Evolutionary conservation across 2,113 vertebrate species (phyloP), one percentile per base, ranked within the genome.

Genomic region (Suricata suricatta): DNA sequence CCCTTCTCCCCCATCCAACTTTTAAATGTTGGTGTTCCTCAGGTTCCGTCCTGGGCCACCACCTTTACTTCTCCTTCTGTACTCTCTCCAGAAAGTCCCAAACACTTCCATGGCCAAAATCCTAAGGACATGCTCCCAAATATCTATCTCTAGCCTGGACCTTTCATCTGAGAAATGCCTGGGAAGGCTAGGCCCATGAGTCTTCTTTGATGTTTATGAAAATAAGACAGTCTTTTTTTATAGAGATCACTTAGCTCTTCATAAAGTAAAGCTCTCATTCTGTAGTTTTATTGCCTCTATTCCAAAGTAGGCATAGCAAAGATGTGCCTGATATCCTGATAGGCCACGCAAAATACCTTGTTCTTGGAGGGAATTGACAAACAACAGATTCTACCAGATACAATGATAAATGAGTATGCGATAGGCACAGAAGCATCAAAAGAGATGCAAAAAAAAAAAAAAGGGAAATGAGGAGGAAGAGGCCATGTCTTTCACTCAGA

Each of bases 401-500:
- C 21, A 31, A 5, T 2, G 90, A 44, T 2, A 54, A 41, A 63
- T 13, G 7, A 44, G 50, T 19, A 6, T 0, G 9, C 19, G 11
- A 29, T 5, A 35, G 41, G 21, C 60, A 68, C 0, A 0, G 52
- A 71, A 31, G 16, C 19, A 17, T 16, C 2, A n/a, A 27, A 64
- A 19, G 35, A 44, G 12, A 27, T 21, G 2, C 10, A 10, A 8
- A 92, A 3, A 93, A 15, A 47, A 93, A 15, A 41, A 44, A 29
- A 31, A 33, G 19, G 63, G 19, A 31, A 10, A 33, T 7, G 11
- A 25, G 31, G 19, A 38, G 13, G 15, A 15, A 50, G 23, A 23
- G 13, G n/a, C 16, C 33, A n/a, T 1, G 23, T 25, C 63, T 29
- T 57, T 50, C 35, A 27, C 7, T 95, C 54, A 76, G 64, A 76